Evolutionary conservation across 2,113 vertebrate species (phyloP).

Genomic region (Poecilia latipinna): DNA sequence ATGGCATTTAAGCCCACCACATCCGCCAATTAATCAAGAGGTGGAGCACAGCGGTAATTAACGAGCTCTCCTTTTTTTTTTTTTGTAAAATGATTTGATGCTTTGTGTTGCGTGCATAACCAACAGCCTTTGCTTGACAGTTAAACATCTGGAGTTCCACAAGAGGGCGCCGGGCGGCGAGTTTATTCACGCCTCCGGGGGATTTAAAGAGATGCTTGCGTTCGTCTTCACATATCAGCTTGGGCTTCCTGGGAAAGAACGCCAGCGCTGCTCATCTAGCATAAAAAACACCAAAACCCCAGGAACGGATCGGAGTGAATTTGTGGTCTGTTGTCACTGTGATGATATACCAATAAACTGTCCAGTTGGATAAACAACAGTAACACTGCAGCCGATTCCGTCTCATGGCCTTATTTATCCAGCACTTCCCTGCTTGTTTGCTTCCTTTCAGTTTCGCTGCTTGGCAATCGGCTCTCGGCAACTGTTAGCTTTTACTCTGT

Average conservation of each 20-base stretch:
- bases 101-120: conserved; percentile 67
- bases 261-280: conserved; percentile 25
- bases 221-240: conserved; percentile 43
- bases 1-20: conserved; percentile 43
- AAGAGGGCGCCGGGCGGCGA: conserved; percentile 69
- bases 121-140: conserved; percentile 86
- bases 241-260: conserved; percentile 18
- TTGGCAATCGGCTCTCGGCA: conserved; percentile 49
- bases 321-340: conserved; percentile 16
- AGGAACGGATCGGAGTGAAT: conserved; percentile 3
- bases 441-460: conserved; percentile 38
- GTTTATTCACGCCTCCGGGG: conserved; percentile 23
- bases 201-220: conserved; percentile 21
- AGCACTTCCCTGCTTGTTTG: conserved; percentile 53
- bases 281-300: background rate
- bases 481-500: conserved; percentile 59
- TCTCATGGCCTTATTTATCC: conserved; percentile 49
- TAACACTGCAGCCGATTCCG: conserved; percentile 32
- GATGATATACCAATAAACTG: conserved; percentile 37
- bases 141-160: conserved; percentile 85
- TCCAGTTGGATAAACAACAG: conserved; percentile 27
- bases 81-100: conserved; percentile 43
- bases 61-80: conserved; percentile 30
- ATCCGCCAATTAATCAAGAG: conserved; percentile 51
- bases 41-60: conserved; percentile 24